Evolutionary conservation across 2,113 vertebrate genomes (phyloP).

Genomic region (Corydoras maculifer): DNA sequence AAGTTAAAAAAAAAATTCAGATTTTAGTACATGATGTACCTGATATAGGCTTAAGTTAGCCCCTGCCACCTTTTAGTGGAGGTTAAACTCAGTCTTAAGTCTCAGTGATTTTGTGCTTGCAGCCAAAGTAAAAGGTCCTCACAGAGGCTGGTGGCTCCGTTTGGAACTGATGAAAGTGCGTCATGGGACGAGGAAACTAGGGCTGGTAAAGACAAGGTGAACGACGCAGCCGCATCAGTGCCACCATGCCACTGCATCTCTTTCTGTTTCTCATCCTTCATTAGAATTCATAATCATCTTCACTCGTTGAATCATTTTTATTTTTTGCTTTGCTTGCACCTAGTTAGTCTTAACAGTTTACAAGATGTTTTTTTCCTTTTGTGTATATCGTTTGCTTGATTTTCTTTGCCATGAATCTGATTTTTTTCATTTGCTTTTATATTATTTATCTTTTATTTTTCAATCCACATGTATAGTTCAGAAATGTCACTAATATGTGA

Average conservation of each 20-base stretch:
- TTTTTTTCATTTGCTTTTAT: too few species aligned
- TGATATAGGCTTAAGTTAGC: neutral
- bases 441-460: neutral
- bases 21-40: too few species aligned
- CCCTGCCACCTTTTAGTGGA: neutral
- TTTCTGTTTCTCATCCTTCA: neutral
- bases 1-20: too few species aligned
- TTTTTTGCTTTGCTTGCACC: too few species aligned
- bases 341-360: too few species aligned
- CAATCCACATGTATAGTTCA: too few species aligned
- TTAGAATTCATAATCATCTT: slow-evolving; percentile 21
- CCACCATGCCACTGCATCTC: neutral
- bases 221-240: slow-evolving; percentile 24
- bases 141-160: slow-evolving; percentile 59
- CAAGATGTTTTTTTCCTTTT: too few species aligned
- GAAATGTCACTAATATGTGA: too few species aligned
- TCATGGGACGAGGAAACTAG: slow-evolving; percentile 57
- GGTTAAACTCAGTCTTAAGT: slow-evolving; percentile 28
- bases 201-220: slow-evolving; percentile 64
- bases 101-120: slow-evolving; percentile 62
- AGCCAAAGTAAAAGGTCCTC: slow-evolving; percentile 54
- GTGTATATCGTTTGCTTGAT: too few species aligned
- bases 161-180: slow-evolving; percentile 64
- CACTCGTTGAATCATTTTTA: neutral
- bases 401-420: too few species aligned